Conservation (phyloP, 2,888 invertebrate genomes). For the Archips xylosteana region DNA sequence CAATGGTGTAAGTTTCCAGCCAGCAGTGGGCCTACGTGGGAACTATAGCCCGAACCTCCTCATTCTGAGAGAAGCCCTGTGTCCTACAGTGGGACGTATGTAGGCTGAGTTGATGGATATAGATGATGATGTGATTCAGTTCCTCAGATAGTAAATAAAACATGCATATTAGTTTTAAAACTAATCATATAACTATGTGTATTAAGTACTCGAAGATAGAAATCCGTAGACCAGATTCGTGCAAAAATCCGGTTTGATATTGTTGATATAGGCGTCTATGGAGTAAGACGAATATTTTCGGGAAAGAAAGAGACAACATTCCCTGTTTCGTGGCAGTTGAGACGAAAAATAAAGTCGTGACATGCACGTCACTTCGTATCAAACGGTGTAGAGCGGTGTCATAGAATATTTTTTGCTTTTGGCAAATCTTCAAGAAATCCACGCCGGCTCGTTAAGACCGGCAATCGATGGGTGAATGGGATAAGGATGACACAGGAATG, state of each 20-base stretch:
- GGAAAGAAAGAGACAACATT: neutral
- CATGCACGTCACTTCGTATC: slow-evolving; percentile 18
- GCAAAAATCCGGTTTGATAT: neutral
- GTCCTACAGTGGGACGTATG: no score
- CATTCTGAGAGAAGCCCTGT: no score
- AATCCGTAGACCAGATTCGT: no score
- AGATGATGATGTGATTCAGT: no score
- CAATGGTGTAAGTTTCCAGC: no score
- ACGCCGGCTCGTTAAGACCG: slow-evolving; percentile 19
- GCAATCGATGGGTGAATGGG: slow-evolving; percentile 32
- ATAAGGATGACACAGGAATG: slow-evolving; percentile 24
- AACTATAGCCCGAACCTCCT: no score
- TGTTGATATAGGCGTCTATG: neutral
- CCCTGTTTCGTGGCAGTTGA: neutral
- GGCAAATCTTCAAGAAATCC: slow-evolving; percentile 32
- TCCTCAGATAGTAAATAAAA: no score
- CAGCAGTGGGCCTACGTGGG: no score
- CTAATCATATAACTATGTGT: no score
- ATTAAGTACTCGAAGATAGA: no score
- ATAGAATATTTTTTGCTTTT: slow-evolving; percentile 33
- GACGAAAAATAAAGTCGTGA: neutral
- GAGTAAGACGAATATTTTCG: neutral
- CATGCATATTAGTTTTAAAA: no score
- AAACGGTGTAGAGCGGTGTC: slow-evolving; percentile 1
- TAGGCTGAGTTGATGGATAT: no score